These are phyloP conservation scores for Ispidina picta DNA, from an alignment of 2,797 vertebrate species.

Conservation along the genomic window DNA sequence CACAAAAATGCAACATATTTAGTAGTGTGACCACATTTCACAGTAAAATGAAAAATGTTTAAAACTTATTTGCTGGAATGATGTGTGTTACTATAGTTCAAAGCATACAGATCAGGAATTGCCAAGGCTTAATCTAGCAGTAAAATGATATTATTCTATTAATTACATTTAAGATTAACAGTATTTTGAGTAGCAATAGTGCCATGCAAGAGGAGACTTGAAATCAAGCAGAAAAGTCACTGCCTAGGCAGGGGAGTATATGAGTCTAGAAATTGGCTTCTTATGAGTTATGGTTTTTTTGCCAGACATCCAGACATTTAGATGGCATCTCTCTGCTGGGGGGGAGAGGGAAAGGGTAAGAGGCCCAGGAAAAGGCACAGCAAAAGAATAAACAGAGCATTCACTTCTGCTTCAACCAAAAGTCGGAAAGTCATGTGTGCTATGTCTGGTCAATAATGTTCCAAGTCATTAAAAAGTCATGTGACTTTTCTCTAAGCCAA, in stretches of 20 bases:
- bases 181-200: not conserved
- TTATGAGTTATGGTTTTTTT: not conserved
- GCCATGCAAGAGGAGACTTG: not conserved
- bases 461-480: slow-evolving; percentile 10
- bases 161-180: not conserved
- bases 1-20: not conserved
- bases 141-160: not conserved
- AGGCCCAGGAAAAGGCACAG: not conserved
- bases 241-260: not conserved
- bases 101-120: not conserved
- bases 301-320: not conserved
- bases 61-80: not conserved
- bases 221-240: not conserved
- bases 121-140: not conserved
- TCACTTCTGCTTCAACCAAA: not conserved
- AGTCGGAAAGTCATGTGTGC: slow-evolving; percentile 38
- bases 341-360: not conserved
- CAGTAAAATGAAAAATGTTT: not conserved
- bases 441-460: slow-evolving; percentile 11
- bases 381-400: not conserved
- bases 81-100: not conserved
- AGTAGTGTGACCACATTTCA: not conserved
- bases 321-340: not conserved
- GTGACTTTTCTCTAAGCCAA: slow-evolving; percentile 32
- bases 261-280: not conserved